Percentiles rank a stretch among this genome's conserved stretches.
phyloP scores from a whole-genome alignment of 2,113 vertebrate genomes.

The Mesembrinibis cayennensis region DNA sequence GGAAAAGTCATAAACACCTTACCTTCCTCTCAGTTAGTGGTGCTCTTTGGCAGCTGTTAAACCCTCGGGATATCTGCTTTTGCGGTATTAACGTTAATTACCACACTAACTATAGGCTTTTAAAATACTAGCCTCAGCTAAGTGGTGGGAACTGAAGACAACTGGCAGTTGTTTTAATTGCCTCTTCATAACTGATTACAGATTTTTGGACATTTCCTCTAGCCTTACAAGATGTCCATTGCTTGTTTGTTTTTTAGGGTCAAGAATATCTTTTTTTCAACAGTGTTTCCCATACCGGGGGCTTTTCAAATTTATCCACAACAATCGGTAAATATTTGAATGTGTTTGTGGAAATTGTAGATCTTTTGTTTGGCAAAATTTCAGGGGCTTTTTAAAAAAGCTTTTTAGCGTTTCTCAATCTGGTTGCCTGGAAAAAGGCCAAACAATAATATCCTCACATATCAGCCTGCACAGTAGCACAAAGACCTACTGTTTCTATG shows the following conservation, averaged over 20 bases:
- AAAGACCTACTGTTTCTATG: conserved; percentile 65
- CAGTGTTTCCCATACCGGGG: not conserved
- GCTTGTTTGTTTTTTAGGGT: not conserved
- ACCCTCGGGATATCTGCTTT: not conserved
- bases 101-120: not conserved
- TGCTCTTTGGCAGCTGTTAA: not conserved
- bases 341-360: not conserved
- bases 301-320: conserved; percentile 7
- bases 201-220: not conserved
- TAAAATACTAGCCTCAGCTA: not conserved
- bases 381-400: not conserved
- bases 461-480: not conserved
- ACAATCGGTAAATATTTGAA: conserved; percentile 18
- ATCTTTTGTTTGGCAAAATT: conserved; percentile 20
- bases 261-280: not conserved
- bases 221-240: not conserved
- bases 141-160: not conserved
- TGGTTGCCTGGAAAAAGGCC: conserved; percentile 26
- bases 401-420: conserved; percentile 17
- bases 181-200: not conserved
- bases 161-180: not conserved
- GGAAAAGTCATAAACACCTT: not conserved
- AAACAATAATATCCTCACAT: not conserved
- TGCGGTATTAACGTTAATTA: conserved; percentile 11
- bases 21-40: not conserved